These are phyloP conservation scores for Machimus rusticus DNA, from an alignment of 2,888 invertebrate genomes.

Conservation along the genomic window DNA sequence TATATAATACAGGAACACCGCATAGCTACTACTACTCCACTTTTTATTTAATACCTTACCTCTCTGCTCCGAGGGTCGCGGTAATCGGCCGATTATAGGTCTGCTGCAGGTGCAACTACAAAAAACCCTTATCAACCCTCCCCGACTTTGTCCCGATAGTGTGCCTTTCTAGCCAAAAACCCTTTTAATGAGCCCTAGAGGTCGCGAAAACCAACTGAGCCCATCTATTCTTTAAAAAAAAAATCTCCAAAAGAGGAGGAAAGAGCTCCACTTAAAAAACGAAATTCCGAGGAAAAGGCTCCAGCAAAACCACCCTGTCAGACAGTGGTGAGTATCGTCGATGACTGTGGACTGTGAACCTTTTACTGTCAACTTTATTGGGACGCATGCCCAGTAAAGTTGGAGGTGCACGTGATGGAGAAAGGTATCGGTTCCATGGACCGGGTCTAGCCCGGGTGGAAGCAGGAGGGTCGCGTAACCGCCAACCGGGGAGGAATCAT, in stretches of 20 bases:
- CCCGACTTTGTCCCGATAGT: neutral
- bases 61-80: neutral
- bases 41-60: neutral
- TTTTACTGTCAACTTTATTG: slow-evolving; percentile 6
- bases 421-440: neutral
- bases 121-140: neutral
- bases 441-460: neutral
- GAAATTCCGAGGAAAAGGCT: neutral
- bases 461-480: slow-evolving; percentile 2
- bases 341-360: slow-evolving; percentile 6
- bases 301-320: neutral
- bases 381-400: slow-evolving; percentile 17
- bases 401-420: slow-evolving; percentile 11
- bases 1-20: neutral
- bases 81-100: neutral
- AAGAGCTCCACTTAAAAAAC: neutral
- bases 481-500: neutral
- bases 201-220: neutral
- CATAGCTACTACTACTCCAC: neutral
- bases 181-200: slow-evolving; percentile 6
- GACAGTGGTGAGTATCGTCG: slow-evolving; percentile 15
- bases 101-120: neutral
- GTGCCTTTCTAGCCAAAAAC: neutral
- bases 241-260: neutral
- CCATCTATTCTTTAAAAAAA: slow-evolving; percentile 24